These are phyloP conservation scores for Tetramorium alpestre DNA, from an alignment of 1,140 invertebrate genomes.

Conservation along the genomic window DNA sequence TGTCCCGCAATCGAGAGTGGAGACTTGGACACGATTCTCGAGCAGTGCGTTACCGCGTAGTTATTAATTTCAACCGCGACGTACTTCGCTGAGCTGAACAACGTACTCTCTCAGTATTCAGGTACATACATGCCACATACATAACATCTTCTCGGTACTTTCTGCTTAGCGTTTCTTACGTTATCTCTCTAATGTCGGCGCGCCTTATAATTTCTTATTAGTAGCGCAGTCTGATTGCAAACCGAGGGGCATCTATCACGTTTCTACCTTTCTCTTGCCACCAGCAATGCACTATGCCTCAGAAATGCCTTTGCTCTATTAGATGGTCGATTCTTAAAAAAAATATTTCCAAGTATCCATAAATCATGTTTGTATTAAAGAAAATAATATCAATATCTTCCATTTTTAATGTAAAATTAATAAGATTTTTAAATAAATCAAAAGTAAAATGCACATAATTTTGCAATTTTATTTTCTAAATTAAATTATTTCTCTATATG, in stretches of 20 bases:
- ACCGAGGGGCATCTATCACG: slow-evolving; percentile 36
- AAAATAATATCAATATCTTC: background rate
- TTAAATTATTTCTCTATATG: background rate
- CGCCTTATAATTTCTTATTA: slow-evolving; percentile 30
- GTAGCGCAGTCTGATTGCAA: slow-evolving; percentile 37
- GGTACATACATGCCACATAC: slow-evolving; percentile 1
- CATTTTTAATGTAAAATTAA: background rate
- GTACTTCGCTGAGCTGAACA: slow-evolving; percentile 3
- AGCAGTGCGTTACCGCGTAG: background rate
- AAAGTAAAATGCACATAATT: background rate
- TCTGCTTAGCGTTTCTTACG: slow-evolving; percentile 19
- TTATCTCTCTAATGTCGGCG: slow-evolving; percentile 23
- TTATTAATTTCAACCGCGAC: slow-evolving; percentile 47
- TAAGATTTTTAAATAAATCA: background rate
- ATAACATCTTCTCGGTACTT: slow-evolving; percentile 12
- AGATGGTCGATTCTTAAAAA: background rate
- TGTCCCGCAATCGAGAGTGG: slow-evolving; percentile 31
- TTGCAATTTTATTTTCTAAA: background rate
- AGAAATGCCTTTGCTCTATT: slow-evolving; percentile 1
- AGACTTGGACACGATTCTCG: slow-evolving; percentile 7
- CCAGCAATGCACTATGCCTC: background rate
- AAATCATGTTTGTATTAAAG: background rate
- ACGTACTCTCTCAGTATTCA: background rate
- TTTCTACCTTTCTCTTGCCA: slow-evolving; percentile 16
- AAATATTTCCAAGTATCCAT: background rate